These are phyloP conservation scores for Taeniopygia guttata DNA, from an alignment of 2,797 vertebrate genomes.

Conservation along the genomic window DNA sequence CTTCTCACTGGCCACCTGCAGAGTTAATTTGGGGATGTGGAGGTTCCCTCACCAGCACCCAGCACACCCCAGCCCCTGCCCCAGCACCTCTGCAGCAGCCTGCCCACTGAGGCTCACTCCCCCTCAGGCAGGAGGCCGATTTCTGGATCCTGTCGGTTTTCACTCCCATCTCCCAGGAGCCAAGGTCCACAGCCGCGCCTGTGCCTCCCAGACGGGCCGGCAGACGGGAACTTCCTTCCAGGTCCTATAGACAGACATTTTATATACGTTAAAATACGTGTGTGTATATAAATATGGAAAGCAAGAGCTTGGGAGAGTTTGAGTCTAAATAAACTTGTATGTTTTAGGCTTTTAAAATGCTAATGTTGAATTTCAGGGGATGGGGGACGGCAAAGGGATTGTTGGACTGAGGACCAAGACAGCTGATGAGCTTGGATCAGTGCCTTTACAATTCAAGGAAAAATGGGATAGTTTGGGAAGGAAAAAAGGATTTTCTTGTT, in stretches of 20 bases:
- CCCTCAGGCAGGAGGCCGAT: not conserved
- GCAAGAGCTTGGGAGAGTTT: slow-evolving; percentile 41
- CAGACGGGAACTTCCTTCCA: slow-evolving; percentile 62
- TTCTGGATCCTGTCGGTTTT: slow-evolving; percentile 26
- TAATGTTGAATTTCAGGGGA: slow-evolving; percentile 46
- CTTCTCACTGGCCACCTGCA: not conserved
- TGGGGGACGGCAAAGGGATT: not conserved
- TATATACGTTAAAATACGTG: slow-evolving; percentile 36
- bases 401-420: slow-evolving; percentile 32
- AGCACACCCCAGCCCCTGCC: not conserved
- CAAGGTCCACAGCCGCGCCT: slow-evolving; percentile 38
- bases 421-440: slow-evolving; percentile 63
- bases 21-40: not conserved
- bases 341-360: slow-evolving; percentile 62
- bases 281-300: slow-evolving; percentile 47
- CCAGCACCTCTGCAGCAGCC: not conserved
- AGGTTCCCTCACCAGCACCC: not conserved
- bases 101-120: accelerated
- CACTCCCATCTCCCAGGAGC: slow-evolving; percentile 20
- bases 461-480: slow-evolving; percentile 66
- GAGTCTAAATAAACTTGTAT: slow-evolving; percentile 60
- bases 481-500: slow-evolving; percentile 68
- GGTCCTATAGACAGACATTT: slow-evolving; percentile 55
- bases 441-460: slow-evolving; percentile 69
- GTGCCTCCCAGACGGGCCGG: slow-evolving; percentile 56